Evolutionary conservation across 1,140 invertebrate genomes (phyloP).

Genomic region (Calosoma granatense): DNA sequence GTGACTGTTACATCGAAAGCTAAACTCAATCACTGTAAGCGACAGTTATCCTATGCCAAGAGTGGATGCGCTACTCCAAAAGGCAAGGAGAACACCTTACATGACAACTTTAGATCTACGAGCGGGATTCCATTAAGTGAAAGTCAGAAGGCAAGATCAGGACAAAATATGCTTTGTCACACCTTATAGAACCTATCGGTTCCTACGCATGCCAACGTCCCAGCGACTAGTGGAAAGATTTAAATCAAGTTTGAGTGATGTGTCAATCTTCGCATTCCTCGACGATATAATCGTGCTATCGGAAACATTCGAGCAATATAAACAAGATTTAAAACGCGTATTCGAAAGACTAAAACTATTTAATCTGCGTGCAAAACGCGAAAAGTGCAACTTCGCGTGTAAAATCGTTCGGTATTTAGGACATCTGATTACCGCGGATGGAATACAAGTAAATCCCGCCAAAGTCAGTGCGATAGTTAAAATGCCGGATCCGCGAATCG

Average conservation of each 20-base stretch:
- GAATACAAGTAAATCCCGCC: conserved; percentile 17
- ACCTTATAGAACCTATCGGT: not conserved
- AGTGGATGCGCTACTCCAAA: conserved; percentile 28
- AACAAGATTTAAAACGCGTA: conserved; percentile 15
- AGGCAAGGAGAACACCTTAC: not conserved
- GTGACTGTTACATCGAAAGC: too few relatives aligned
- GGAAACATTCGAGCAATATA: conserved; percentile 21
- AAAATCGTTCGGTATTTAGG: conserved; percentile 23
- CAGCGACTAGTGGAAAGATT: not conserved
- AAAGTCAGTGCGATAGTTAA: conserved; percentile 17
- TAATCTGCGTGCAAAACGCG: not conserved
- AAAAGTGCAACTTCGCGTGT: conserved; percentile 27
- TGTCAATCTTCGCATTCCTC: conserved; percentile 18
- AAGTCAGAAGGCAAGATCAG: not conserved
- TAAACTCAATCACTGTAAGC: conserved; percentile 32
- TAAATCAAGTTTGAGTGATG: not conserved
- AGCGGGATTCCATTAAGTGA: not conserved
- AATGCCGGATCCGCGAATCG: conserved; percentile 12
- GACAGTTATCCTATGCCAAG: conserved; percentile 14
- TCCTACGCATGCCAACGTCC: not conserved
- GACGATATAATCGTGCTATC: conserved; percentile 25
- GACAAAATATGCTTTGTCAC: not conserved
- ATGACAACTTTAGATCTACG: not conserved
- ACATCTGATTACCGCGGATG: conserved; percentile 18
- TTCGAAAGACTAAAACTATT: conserved; percentile 12